phyloP scores from a whole-genome alignment of 2,113 vertebrate species.

The Orientallactaga bullata region DNA sequence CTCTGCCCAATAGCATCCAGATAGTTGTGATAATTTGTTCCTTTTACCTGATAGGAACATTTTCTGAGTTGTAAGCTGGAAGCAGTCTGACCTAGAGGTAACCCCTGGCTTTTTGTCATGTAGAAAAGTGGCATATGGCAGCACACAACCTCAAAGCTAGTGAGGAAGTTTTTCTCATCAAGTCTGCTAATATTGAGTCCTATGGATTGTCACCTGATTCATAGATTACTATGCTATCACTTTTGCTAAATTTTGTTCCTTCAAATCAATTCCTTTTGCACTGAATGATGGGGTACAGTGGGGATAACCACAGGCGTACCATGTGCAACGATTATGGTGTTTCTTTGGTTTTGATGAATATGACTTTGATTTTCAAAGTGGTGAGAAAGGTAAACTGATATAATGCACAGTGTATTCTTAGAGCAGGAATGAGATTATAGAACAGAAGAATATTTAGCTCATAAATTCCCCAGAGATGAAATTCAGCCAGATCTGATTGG shows the following conservation, averaged over 20 bases:
- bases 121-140: neutral
- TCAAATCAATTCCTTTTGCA: neutral
- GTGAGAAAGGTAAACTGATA: neutral
- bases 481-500: neutral
- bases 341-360: neutral
- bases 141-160: neutral
- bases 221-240: neutral
- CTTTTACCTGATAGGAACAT: rapidly evolving
- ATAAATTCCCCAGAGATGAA: neutral
- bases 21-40: neutral
- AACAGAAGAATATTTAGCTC: neutral
- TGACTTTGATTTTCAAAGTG: neutral
- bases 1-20: neutral
- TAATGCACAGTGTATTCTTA: neutral
- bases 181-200: neutral
- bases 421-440: neutral
- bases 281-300: neutral
- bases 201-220: neutral
- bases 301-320: neutral
- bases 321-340: neutral
- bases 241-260: neutral
- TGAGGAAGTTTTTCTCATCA: neutral
- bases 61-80: neutral
- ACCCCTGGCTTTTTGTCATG: neutral
- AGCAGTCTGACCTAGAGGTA: neutral